Percentiles rank a stretch among this genome's conserved stretches.
Evolutionary conservation across 2,797 vertebrate species (phyloP).

Genomic region (Anabacerthia variegaticeps): DNA sequence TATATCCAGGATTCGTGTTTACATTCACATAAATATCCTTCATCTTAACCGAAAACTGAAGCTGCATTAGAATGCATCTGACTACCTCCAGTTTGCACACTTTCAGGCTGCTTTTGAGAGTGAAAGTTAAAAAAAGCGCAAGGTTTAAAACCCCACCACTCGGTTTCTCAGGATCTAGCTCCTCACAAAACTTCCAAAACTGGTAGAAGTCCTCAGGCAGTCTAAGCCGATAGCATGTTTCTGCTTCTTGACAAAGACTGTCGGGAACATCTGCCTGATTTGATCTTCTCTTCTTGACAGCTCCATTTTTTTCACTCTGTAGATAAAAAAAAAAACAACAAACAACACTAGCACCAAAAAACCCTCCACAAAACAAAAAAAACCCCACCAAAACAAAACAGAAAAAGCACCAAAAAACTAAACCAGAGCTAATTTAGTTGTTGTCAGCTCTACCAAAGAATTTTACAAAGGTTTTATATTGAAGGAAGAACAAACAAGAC

Average conservation of each 20-base stretch:
- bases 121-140: neutral
- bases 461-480: neutral
- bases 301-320: conserved; percentile 70
- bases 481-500: neutral
- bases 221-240: conserved; percentile 82
- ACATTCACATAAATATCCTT: neutral
- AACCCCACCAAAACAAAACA: too few relatives aligned
- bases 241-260: conserved; percentile 81
- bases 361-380: too few relatives aligned
- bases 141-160: conserved; percentile 76
- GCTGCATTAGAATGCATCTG: neutral
- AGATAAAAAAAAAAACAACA: neutral
- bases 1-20: neutral
- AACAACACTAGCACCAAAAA: too few relatives aligned
- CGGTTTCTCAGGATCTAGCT: conserved; percentile 82
- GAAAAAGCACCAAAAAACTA: too few relatives aligned
- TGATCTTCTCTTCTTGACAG: conserved; percentile 79
- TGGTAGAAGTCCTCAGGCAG: conserved; percentile 93
- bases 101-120: neutral
- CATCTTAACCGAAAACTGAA: neutral
- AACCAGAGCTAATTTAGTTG: neutral
- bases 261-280: conserved; percentile 60
- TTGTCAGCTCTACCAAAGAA: neutral
- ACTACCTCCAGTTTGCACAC: neutral
- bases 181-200: conserved; percentile 93